Conservation (phyloP, 1,140 invertebrate species). For the Andricus grossulariae region DNA sequence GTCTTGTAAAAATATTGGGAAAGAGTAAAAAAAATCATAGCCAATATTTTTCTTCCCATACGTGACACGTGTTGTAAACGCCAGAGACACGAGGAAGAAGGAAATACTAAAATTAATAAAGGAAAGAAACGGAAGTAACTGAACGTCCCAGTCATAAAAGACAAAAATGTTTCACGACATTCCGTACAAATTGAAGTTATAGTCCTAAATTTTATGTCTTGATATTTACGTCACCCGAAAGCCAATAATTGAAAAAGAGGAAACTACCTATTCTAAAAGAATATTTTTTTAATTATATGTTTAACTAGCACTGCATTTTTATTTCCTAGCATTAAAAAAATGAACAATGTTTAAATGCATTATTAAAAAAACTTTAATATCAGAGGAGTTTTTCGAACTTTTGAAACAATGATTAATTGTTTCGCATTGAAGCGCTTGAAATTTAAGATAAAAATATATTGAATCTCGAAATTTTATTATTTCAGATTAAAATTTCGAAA, state of each 20-base stretch:
- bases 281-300: too few species aligned
- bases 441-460: too few species aligned
- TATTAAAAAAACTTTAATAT: too few species aligned
- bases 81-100: neutral
- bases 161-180: constrained; percentile 40
- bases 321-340: too few species aligned
- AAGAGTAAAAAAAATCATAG: constrained; percentile 19
- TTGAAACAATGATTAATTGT: too few species aligned
- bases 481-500: too few species aligned
- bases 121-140: neutral
- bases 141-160: constrained; percentile 33
- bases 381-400: too few species aligned
- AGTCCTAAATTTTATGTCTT: neutral
- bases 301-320: too few species aligned
- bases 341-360: too few species aligned
- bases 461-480: too few species aligned
- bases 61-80: constrained; percentile 31
- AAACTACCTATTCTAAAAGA: neutral
- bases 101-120: constrained; percentile 20
- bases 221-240: neutral
- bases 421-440: too few species aligned
- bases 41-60: constrained; percentile 21
- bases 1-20: neutral
- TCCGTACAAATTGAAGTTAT: neutral
- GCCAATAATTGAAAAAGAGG: neutral